Base-by-base conservation (phyloP, 2,797 vertebrate species). In the Gallinago nigripennis region DNA sequence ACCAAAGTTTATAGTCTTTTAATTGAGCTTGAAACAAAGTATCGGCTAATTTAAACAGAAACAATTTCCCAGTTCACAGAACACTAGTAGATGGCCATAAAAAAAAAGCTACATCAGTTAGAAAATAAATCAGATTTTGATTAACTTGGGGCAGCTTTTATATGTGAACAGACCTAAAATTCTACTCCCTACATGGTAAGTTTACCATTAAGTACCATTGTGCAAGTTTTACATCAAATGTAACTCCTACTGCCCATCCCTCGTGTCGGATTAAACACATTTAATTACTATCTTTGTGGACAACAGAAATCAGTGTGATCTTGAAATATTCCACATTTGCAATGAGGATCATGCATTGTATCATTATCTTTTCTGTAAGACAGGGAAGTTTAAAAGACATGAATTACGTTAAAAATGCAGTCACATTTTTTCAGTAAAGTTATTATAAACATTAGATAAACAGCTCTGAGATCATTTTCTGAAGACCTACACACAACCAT, bases 1-100 rank as follows among this genome's bases (percentile, higher is more conserved):
- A 28, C 5, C 37, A 10, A 87, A 66, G 79, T 70, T 91, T 91
- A 78, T 70, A 57, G 8, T 65, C 16, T 54, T 53, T 75, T 75
- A 87, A 89, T 82, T 85, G 66, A 66, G 13, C 39, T 91, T 90
- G 68, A 87, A 96, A 69, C 54, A 86, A 91, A 83, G 8, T 53
- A 82, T 33, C n/a, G 43, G 54, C 45, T 87, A 64, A 82, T 90
- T 85, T 76, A 85, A 90, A 90, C 48, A 8, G 50, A 79, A 92
- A 37, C 35, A 60, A 76, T 20, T 82, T 68, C 27, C 53, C n/a
- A 68, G 57, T 85, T 92, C 75, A 82, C 24, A 71, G 30, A 94
- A 63, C 17, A 84, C 43, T 50, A 72, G 48, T 58, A 72, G 56
- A 78, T 45, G 61, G 46, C 33, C 61, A 81, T 17, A 78, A 63